Percentiles rank a stretch among this genome's conserved stretches.
Conservation (phyloP, 2,797 vertebrate genomes). For the Staurois parvus region DNA sequence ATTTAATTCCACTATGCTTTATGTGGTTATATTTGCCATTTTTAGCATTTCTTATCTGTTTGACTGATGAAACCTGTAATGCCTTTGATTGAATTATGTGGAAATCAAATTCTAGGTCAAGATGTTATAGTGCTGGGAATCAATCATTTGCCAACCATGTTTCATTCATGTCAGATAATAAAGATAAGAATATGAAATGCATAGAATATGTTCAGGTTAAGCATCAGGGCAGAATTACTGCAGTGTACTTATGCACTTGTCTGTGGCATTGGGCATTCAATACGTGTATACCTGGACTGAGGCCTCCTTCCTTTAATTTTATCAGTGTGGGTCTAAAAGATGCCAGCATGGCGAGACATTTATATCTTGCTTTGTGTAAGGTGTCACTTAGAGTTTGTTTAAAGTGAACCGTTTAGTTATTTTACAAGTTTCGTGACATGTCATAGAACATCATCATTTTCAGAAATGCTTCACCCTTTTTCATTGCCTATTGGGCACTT, state of each 20-base stretch:
- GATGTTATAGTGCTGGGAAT: not conserved
- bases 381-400: no score
- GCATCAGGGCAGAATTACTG: no score
- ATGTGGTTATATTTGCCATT: not conserved
- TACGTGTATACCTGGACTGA: not conserved
- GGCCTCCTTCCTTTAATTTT: no score
- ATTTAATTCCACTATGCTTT: not conserved
- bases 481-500: no score
- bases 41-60: not conserved
- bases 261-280: not conserved
- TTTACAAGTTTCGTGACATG: no score
- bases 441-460: no score
- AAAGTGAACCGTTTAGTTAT: no score
- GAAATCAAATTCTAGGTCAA: not conserved
- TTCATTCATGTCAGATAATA: not conserved
- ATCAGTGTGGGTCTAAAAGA: no score
- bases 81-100: not conserved
- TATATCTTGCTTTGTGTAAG: no score
- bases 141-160: not conserved
- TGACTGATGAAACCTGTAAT: conserved; percentile 25
- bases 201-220: not conserved
- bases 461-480: no score
- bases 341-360: no score
- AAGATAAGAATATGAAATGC: not conserved
- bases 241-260: no score